Percentiles rank a stretch among this genome's conserved stretches.
phyloP scores from a whole-genome alignment of 2,888 invertebrate genomes.

The Brachyopa scutellaris region DNA sequence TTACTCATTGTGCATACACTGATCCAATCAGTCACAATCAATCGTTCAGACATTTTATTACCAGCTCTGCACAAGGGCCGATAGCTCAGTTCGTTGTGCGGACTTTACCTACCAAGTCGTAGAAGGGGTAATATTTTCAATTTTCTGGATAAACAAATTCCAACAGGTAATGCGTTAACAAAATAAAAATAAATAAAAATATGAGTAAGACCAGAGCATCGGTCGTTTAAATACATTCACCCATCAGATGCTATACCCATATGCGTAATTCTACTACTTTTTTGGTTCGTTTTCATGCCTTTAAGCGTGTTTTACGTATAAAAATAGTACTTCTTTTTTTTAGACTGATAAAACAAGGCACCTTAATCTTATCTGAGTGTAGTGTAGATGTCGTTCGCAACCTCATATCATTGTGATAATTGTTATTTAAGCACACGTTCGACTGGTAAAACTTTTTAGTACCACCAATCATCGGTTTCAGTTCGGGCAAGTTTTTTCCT shows the following conservation, averaged over 20 bases:
- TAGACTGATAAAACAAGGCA: conserved; percentile 49
- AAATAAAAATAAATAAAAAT: background rate
- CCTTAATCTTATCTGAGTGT: conserved; percentile 60
- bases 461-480: conserved; percentile 39
- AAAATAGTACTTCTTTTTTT: too few species aligned
- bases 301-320: conserved; percentile 59
- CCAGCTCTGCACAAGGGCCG: conserved; percentile 2
- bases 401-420: conserved; percentile 54
- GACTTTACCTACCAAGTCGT: background rate
- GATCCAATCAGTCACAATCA: background rate
- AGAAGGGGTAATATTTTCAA: background rate
- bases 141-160: conserved; percentile 14
- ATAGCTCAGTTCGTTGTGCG: background rate
- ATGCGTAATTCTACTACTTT: background rate
- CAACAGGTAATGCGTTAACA: background rate
- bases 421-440: conserved; percentile 63
- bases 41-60: conserved; percentile 11
- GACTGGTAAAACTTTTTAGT: conserved; percentile 55
- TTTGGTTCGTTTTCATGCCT: conserved; percentile 49
- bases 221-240: background rate
- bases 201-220: background rate
- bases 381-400: conserved; percentile 53
- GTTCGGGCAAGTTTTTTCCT: conserved; percentile 11
- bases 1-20: conserved; percentile 8
- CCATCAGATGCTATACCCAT: background rate